Percentiles rank a stretch among this genome's conserved stretches.
These are phyloP conservation scores for Onchidella celtica DNA, from an alignment of 2,888 invertebrate genomes.

Conservation along the genomic window DNA sequence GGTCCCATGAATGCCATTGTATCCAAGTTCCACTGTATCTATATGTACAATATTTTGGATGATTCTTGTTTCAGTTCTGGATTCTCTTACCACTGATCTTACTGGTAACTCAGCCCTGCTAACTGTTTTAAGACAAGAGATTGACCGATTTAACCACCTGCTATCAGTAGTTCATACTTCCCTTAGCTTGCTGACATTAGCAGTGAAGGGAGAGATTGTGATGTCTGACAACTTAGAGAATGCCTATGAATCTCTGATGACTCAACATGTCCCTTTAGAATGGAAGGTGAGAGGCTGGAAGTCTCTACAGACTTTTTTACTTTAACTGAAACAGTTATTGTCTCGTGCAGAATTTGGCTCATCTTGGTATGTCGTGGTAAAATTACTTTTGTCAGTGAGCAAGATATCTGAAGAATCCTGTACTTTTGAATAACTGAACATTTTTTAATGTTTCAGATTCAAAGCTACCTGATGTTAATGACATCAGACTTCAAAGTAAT, in stretches of 20 bases:
- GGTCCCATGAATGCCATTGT: too few species aligned
- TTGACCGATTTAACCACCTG: conserved; percentile 77
- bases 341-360: too few species aligned
- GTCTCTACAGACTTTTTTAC: background rate
- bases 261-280: conserved; percentile 74
- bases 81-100: conserved; percentile 63
- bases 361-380: too few species aligned
- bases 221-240: conserved; percentile 79
- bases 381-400: too few species aligned
- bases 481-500: too few species aligned
- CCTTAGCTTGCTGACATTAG: conserved; percentile 69
- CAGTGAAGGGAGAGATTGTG: conserved; percentile 78
- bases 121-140: conserved; percentile 79
- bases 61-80: conserved; percentile 59
- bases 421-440: too few species aligned
- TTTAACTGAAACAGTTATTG: too few species aligned
- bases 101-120: conserved; percentile 77
- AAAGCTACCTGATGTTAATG: too few species aligned
- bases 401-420: too few species aligned
- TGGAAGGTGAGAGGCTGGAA: conserved; percentile 78
- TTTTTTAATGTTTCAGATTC: too few species aligned
- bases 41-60: too few species aligned
- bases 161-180: conserved; percentile 73
- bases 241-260: conserved; percentile 75
- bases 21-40: too few species aligned